These are phyloP conservation scores for Brachypteracias leptosomus DNA, from an alignment of 2,113 vertebrate genomes.

Conservation along the genomic window DNA sequence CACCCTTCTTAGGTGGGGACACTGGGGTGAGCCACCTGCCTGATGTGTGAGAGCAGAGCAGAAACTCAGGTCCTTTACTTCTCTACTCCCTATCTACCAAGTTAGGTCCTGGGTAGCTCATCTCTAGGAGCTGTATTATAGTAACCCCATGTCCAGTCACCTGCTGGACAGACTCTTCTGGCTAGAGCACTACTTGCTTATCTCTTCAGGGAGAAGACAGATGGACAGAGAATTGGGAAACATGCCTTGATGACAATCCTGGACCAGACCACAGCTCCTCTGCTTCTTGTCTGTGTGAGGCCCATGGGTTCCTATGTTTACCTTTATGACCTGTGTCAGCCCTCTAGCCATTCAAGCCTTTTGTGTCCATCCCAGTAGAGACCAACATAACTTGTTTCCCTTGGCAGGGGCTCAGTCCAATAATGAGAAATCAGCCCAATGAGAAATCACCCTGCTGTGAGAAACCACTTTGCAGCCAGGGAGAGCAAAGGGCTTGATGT, in stretches of 20 bases:
- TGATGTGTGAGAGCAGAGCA: neutral
- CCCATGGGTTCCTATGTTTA: neutral
- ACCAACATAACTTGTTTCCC: neutral
- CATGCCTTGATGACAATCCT: neutral
- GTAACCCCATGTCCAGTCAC: neutral
- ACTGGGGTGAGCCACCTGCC: neutral
- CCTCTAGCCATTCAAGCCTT: neutral
- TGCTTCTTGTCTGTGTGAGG: neutral
- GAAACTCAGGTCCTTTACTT: neutral
- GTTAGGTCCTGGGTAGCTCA: neutral
- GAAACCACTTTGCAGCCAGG: neutral
- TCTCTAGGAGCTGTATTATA: neutral
- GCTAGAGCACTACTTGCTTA: neutral
- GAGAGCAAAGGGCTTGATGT: neutral
- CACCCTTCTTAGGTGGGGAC: neutral
- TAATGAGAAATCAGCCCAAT: no score
- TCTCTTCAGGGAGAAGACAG: neutral
- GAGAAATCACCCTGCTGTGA: neutral
- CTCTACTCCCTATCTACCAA: neutral
- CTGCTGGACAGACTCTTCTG: neutral
- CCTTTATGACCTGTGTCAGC: neutral
- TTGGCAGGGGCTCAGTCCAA: neutral
- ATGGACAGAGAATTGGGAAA: neutral
- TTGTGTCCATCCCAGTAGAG: neutral
- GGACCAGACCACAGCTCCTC: neutral